Evolutionary conservation across 2,797 vertebrate species (phyloP), one percentile per base, ranked within the genome.

Genomic region (Gambusia yucatana): DNA sequence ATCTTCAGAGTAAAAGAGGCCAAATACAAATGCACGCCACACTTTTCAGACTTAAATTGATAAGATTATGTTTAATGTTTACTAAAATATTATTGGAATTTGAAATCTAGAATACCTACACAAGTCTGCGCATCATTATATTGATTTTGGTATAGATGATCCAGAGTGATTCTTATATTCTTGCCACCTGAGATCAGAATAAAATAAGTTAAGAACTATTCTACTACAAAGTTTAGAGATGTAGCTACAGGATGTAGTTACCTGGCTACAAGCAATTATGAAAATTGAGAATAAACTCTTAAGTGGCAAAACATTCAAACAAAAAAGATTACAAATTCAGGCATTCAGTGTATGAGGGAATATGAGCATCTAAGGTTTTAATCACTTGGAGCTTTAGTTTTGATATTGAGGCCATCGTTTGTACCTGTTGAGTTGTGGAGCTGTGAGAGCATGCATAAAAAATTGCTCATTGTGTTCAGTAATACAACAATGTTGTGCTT

Each of bases 351-450:
- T 65, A 9, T 78, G 30, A 75, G 17, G 76, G 36, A 20, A 20
- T 55, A 63, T 67, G 4, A 3, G 3, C 7, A 2, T 48, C 3
- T 25, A 41, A 65, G 16, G 0, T 44, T 71, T 78, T 73, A 25
- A 79, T 85, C 86, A 87, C 33, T 61, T 86, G 48, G 83, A 87
- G 82, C 77, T 85, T 44, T 50, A 44, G 48, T 16, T 14, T 69
- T 69, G 9, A 13, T 25, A 13, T 4, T 25, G 33, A 11, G 1
- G 39, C 20, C 50, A 30, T 47, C 3, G 3, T 7, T 1, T 5
- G 2, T 87, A 82, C 82, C 79, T 84, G 16, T 6, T 1, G 4
- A 1, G 0, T 0, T 71, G 57, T 20, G 33, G 30, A 55, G 0
- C 1, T 3, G 0, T 0, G 63, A 81, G 43, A 55, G 41, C 5